phyloP scores from a whole-genome alignment of 2,888 invertebrate species.

The Athalia circularis region DNA sequence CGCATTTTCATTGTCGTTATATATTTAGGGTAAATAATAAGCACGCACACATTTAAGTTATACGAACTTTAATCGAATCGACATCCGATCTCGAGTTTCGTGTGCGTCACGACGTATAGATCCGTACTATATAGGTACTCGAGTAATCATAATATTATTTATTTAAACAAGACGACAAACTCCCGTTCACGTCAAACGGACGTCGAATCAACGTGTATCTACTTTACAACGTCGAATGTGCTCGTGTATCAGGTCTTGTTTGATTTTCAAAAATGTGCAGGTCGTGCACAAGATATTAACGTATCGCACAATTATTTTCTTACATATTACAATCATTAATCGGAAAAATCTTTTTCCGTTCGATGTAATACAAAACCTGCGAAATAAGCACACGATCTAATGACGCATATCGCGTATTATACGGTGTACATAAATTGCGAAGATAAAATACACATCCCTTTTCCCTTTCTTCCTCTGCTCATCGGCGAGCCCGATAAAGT shows the following conservation, averaged over 20 bases:
- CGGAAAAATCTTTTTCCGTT: no score
- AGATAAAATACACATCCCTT: no score
- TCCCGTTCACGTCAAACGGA: neutral
- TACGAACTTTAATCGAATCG: neutral
- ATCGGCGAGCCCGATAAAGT: no score
- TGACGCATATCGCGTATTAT: no score
- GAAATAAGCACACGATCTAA: no score
- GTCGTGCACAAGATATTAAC: no score
- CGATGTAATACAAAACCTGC: no score
- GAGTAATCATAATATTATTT: neutral
- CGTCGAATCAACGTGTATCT: neutral
- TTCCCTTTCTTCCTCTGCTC: no score
- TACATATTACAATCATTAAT: no score
- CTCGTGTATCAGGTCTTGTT: neutral
- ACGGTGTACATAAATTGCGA: no score
- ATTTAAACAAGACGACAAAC: neutral
- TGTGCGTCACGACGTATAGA: neutral
- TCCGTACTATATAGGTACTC: neutral
- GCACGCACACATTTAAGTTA: neutral
- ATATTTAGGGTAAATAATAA: neutral
- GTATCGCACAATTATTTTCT: no score
- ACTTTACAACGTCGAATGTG: neutral
- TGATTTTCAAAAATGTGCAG: no score
- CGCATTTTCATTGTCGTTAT: neutral
- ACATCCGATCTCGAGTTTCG: slow-evolving; percentile 1